These are phyloP conservation scores for Lycaena phlaeas DNA, from an alignment of 2,888 invertebrate species.

Conservation along the genomic window DNA sequence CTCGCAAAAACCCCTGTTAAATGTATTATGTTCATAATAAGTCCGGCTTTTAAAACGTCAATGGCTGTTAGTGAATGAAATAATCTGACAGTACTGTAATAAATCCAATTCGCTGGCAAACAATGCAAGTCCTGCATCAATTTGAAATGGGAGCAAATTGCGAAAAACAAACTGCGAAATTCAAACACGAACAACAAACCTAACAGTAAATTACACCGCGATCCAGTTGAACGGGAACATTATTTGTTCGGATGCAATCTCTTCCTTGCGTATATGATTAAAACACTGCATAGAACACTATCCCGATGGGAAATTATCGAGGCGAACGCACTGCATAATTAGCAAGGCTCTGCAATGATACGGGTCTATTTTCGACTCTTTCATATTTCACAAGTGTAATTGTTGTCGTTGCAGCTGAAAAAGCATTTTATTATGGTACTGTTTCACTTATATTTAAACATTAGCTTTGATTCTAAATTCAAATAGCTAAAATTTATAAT, in stretches of 20 bases:
- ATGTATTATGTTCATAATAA: constrained; percentile 11
- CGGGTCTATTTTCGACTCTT: constrained; percentile 1
- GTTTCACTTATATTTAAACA: background rate
- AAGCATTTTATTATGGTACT: background rate
- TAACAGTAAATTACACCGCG: constrained; percentile 56
- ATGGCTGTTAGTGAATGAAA: constrained; percentile 10
- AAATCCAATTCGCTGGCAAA: constrained; percentile 15
- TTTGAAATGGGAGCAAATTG: constrained; percentile 20
- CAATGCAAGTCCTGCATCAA: constrained; percentile 18
- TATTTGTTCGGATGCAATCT: constrained; percentile 69
- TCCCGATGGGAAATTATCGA: constrained; percentile 66
- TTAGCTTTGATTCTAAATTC: too few species aligned
- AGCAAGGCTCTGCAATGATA: constrained; percentile 44
- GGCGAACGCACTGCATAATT: constrained; percentile 66
- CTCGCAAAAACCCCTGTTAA: constrained; percentile 5
- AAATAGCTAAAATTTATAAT: too few species aligned
- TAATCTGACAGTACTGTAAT: constrained; percentile 12
- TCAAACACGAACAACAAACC: constrained; percentile 45
- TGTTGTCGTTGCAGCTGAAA: too few species aligned
- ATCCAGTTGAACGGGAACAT: constrained; percentile 39
- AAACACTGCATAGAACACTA: constrained; percentile 58
- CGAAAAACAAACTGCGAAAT: constrained; percentile 44
- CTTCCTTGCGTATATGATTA: constrained; percentile 65
- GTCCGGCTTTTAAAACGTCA: constrained; percentile 10
- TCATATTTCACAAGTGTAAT: constrained; percentile 4